Conservation (phyloP, 2,113 vertebrate genomes). For the Zapornia atra region DNA sequence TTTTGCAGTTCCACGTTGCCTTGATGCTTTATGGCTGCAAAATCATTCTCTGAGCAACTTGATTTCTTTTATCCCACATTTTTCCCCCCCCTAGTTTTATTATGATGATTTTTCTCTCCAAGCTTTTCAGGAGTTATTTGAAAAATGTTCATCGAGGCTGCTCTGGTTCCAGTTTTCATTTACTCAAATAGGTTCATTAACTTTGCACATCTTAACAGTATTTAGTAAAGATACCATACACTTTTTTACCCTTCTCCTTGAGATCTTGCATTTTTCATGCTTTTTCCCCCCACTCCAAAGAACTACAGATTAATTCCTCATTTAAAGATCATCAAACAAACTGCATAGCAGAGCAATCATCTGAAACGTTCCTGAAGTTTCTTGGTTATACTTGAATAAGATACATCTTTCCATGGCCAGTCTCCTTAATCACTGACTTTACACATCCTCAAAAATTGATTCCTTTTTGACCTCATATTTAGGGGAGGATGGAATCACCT, state of each 20-base stretch:
- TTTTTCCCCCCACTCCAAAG: not conserved
- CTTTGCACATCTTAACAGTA: not conserved
- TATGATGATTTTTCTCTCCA: not conserved
- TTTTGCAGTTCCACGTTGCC: not conserved
- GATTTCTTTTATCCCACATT: not conserved
- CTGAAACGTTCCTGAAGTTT: not conserved
- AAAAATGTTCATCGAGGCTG: not conserved
- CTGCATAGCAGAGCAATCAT: not conserved
- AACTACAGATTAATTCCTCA: not conserved
- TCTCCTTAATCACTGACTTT: not conserved
- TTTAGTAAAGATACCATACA: not conserved
- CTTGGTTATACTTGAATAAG: not conserved
- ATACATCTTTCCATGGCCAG: not conserved
- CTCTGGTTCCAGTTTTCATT: not conserved
- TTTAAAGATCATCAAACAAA: not conserved
- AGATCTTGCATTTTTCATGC: not conserved
- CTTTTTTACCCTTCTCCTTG: not conserved
- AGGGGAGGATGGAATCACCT: not conserved
- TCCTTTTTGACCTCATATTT: not conserved
- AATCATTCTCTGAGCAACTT: not conserved
- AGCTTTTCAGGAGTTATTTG: not conserved
- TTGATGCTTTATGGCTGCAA: not conserved
- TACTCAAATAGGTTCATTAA: not conserved
- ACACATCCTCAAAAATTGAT: not conserved
- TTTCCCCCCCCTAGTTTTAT: not conserved